phyloP scores from a whole-genome alignment of 2,797 vertebrate genomes.

The Falco naumanni region DNA sequence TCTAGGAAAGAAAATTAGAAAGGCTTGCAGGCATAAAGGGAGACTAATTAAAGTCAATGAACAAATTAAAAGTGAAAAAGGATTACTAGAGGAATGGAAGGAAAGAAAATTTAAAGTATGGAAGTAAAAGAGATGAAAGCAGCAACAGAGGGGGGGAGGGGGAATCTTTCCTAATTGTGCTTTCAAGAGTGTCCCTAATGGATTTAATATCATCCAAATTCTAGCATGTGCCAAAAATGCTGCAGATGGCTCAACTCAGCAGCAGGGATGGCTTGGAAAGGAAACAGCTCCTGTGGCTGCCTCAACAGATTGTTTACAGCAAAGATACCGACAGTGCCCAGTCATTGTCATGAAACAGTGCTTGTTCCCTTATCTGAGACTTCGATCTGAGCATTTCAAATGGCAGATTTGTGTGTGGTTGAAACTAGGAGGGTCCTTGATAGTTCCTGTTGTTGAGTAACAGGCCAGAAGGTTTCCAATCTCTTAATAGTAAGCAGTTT shows the following conservation, averaged over 20 bases:
- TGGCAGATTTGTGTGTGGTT: background rate
- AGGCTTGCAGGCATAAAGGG: background rate
- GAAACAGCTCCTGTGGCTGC: slow-evolving; percentile 4
- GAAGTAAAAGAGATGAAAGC: background rate
- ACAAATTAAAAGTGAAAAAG: background rate
- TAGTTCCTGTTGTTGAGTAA: background rate
- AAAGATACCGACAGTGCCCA: background rate
- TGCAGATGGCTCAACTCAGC: slow-evolving; percentile 50
- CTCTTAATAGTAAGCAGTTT: background rate
- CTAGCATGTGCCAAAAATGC: background rate
- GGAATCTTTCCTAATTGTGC: background rate
- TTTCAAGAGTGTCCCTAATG: slow-evolving; percentile 2
- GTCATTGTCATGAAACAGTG: slow-evolving; percentile 42
- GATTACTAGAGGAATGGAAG: background rate
- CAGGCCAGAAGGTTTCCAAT: background rate
- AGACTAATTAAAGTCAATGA: background rate
- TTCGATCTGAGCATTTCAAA: background rate
- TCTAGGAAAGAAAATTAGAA: background rate
- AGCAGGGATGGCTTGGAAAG: slow-evolving; percentile 28
- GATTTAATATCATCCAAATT: slow-evolving; percentile 25
- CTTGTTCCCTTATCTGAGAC: background rate
- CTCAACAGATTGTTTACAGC: slow-evolving; percentile 60
- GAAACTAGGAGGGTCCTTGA: background rate
- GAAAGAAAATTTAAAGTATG: background rate
- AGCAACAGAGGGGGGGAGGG: background rate